Conservation (phyloP, 2,888 invertebrate species). For the Conus canariensis region DNA sequence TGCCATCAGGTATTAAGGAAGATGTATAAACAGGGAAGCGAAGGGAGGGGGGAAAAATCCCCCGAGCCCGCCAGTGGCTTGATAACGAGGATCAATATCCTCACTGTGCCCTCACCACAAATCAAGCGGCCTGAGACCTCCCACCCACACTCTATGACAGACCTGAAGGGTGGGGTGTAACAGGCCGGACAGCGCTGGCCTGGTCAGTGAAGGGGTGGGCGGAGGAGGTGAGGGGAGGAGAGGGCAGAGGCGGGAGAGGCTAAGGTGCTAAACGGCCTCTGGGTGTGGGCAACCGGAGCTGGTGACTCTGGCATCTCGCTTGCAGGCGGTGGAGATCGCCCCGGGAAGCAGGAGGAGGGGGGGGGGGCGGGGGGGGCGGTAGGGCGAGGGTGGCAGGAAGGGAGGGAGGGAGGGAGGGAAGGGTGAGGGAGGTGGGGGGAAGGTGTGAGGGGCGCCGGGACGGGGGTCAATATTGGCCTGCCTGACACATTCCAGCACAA, state of each 20-base stretch:
- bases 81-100: too few relatives aligned
- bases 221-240: too few relatives aligned
- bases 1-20: too few relatives aligned
- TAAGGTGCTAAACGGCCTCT: not conserved
- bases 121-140: too few relatives aligned
- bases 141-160: too few relatives aligned
- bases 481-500: conserved; percentile 31
- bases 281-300: not conserved
- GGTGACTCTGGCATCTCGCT: conserved; percentile 30
- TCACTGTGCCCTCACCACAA: too few relatives aligned
- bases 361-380: not conserved
- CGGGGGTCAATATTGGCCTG: conserved; percentile 28
- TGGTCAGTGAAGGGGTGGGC: too few relatives aligned
- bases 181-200: too few relatives aligned
- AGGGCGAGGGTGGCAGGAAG: not conserved
- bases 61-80: too few relatives aligned
- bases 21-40: too few relatives aligned
- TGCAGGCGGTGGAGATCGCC: not conserved
- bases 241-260: not conserved
- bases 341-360: not conserved
- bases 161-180: too few relatives aligned
- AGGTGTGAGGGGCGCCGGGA: not conserved
- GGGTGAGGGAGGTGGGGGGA: not conserved
- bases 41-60: too few relatives aligned
- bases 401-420: not conserved